Conservation (phyloP, 1,140 invertebrate genomes). For the Bicyclus anynana region DNA sequence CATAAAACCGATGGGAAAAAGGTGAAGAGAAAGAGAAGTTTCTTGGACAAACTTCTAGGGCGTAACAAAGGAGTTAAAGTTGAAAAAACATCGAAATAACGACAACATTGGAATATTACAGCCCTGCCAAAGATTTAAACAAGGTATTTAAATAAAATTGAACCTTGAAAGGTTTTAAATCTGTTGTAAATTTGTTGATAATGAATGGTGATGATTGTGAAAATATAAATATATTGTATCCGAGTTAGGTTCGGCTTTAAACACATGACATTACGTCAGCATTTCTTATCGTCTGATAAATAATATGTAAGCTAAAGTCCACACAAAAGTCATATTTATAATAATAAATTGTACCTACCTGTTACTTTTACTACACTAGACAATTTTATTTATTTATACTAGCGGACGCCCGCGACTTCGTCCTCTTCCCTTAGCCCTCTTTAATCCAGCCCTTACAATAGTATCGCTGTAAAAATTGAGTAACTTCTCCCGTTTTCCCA, state of each 20-base stretch:
- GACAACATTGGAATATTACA: slow-evolving; percentile 32
- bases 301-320: background rate
- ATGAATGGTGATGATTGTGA: no score
- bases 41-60: slow-evolving; percentile 65
- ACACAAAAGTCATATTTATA: no score
- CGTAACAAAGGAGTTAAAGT: slow-evolving; percentile 57
- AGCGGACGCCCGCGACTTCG: no score
- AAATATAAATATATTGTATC: slow-evolving; percentile 25
- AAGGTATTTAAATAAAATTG: no score
- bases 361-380: no score
- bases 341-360: no score
- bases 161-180: background rate
- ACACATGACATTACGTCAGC: slow-evolving; percentile 46
- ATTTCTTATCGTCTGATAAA: slow-evolving; percentile 51
- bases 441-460: no score
- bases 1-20: slow-evolving; percentile 50
- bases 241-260: slow-evolving; percentile 32
- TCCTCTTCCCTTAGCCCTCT: no score
- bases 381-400: no score
- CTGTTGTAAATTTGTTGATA: background rate
- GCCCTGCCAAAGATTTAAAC: slow-evolving; percentile 56
- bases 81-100: slow-evolving; percentile 32
- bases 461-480: no score
- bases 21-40: slow-evolving; percentile 69
- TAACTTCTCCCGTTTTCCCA: no score